Evolutionary conservation across 2,888 invertebrate species (phyloP), one percentile per base, ranked within the genome.

Genomic region (Aquatica leii): DNA sequence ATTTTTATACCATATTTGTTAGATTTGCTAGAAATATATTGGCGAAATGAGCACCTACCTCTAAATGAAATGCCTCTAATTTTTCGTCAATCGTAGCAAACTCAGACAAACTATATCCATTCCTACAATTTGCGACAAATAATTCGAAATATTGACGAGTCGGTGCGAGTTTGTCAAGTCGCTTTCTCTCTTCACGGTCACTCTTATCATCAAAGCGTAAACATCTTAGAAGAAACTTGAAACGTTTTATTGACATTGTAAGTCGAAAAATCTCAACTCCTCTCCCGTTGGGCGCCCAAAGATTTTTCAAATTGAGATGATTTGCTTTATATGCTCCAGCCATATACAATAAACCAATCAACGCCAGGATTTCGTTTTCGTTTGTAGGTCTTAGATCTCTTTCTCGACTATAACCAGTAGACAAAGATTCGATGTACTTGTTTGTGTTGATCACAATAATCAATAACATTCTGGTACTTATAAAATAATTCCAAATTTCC

Each of bases 11-110:
- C 57, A 14, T 57, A 57, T 50, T 57, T 57, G 18, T 49, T 57
- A 9, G 57, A 49, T 50, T 57, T 57, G 12, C 18, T 18, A 1
- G 57, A 35, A 12, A 57, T 57, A 11, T 57, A 57, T 53, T 74
- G 70, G 15, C 65, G 34, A 59, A 70, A 68, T 12, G n/a, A 18
- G 41, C 73, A 74, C 11, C 65, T 52, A 18, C 68, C 69, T 58
- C 66, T 58, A 35, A 71, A 66, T 8, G 59, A 35, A 71, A 66
- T 8, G 59, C 62, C 52, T 55, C 60, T 12, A 71, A 49, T 55
- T 66, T 68, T 51, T 70, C 70, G 54, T 71, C 70, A 21, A 70
- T 59, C 52, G 68, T 75, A 2, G 73, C 68, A 62, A 64, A 59
- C 59, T 67, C 52, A 20, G 69, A 69, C 21, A 59, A 46, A 53